Evolutionary conservation across 2,113 vertebrate genomes (phyloP).

Genomic region (Corythornis madagascariensis): DNA sequence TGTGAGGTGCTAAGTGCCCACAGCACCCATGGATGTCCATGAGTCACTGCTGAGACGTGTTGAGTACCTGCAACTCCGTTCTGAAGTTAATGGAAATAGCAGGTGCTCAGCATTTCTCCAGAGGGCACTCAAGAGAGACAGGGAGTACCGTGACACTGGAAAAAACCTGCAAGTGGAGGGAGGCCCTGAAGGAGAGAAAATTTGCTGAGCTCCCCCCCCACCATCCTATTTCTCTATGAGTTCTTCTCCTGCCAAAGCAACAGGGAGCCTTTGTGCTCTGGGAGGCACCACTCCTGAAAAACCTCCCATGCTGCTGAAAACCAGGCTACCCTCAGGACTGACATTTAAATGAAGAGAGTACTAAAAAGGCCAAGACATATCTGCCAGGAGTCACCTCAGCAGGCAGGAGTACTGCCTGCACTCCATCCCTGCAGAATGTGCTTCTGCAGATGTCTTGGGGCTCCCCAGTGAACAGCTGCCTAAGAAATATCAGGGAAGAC

Average conservation of each 20-base stretch:
- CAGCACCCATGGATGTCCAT: background rate
- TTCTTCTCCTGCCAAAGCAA: background rate
- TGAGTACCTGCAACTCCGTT: background rate
- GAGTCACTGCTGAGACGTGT: background rate
- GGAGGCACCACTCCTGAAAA: background rate
- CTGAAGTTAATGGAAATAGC: slow-evolving; percentile 4
- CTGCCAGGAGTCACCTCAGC: background rate
- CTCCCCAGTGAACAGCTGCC: background rate
- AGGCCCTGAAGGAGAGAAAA: background rate
- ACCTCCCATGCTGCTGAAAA: background rate
- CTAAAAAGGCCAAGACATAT: background rate
- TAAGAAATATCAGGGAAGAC: background rate
- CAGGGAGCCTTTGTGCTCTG: background rate
- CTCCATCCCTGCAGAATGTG: background rate
- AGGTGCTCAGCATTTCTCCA: background rate
- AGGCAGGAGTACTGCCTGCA: background rate
- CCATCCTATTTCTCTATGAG: background rate
- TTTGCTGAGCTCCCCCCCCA: background rate
- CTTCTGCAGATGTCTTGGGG: background rate
- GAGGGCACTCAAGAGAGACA: accelerated
- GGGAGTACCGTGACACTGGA: background rate
- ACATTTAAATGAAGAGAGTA: background rate
- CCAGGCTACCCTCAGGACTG: background rate
- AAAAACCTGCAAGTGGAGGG: background rate
- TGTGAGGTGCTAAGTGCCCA: background rate